Percentiles rank a stretch among this genome's conserved stretches.
Conservation (phyloP, 2,797 vertebrate species). For the Phaenicophaeus curvirostris region DNA sequence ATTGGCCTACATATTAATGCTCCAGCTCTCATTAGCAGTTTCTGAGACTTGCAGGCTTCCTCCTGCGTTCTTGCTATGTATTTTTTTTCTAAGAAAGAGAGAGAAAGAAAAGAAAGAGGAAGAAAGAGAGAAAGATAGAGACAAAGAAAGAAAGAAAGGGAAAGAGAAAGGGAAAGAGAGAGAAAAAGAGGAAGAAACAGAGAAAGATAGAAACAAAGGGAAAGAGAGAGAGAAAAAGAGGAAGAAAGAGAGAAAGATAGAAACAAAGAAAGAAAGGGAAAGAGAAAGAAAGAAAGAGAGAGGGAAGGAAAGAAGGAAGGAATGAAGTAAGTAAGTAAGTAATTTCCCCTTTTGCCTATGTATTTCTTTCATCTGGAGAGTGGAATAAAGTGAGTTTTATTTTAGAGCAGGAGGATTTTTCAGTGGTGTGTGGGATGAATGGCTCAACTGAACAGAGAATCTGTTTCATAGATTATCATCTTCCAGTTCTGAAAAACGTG, state of each 20-base stretch:
- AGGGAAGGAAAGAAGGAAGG: no score
- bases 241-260: neutral
- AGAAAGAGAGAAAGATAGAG: no score
- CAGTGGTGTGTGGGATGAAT: neutral
- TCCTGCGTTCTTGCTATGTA: neutral
- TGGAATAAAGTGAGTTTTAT: neutral
- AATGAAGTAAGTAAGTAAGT: neutral
- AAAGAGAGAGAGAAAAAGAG: neutral
- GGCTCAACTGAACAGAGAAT: neutral
- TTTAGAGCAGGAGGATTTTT: neutral
- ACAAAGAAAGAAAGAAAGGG: no score
- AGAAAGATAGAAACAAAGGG: no score
- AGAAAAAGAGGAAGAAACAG: no score
- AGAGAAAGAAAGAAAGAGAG: neutral
- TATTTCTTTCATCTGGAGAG: neutral
- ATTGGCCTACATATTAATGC: constrained; percentile 32
- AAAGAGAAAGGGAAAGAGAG: neutral
- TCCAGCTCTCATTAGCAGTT: neutral
- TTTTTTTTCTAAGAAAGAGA: neutral
- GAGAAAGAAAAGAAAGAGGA: neutral
- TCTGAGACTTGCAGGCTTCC: neutral
- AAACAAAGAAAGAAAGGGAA: neutral
- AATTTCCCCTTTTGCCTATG: neutral
- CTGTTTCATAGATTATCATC: neutral
- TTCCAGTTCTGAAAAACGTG: neutral